These are phyloP conservation scores for Arge pagana DNA, from an alignment of 2,888 invertebrate species.

Conservation along the genomic window DNA sequence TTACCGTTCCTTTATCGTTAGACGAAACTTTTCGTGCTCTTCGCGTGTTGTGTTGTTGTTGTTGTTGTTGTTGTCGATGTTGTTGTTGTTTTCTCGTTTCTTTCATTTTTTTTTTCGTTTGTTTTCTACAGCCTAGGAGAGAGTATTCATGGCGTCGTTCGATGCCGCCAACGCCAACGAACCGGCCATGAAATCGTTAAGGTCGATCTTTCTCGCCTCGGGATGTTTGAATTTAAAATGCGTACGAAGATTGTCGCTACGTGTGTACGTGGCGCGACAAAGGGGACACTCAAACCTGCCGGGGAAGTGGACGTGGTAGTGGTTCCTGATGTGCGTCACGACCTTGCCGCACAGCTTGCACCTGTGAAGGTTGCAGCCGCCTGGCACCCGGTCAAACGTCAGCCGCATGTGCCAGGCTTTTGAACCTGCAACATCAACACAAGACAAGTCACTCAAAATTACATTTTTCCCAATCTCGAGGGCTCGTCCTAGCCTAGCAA, in stretches of 20 bases:
- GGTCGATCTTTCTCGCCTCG: slow-evolving; percentile 84
- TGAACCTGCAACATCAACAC: slow-evolving; percentile 82
- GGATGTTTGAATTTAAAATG: slow-evolving; percentile 94
- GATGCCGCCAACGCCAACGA: slow-evolving; percentile 63
- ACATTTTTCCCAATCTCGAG: slow-evolving; percentile 50
- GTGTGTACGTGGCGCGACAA: slow-evolving; percentile 88
- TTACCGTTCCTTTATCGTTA: slow-evolving; percentile 3
- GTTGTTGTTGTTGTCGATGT: slow-evolving; percentile 27
- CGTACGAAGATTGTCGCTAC: slow-evolving; percentile 90
- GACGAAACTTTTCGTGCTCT: slow-evolving; percentile 21
- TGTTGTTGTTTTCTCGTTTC: slow-evolving; percentile 23
- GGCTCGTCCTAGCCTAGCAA: too few species aligned
- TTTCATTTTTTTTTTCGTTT: slow-evolving; percentile 30
- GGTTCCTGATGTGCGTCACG: slow-evolving; percentile 92
- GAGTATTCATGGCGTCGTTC: slow-evolving; percentile 61
- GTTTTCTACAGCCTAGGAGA: slow-evolving; percentile 64
- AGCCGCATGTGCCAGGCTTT: slow-evolving; percentile 95
- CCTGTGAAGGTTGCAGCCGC: slow-evolving; percentile 90
- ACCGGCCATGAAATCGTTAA: slow-evolving; percentile 66
- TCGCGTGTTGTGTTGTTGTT: slow-evolving; percentile 20
- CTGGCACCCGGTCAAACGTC: slow-evolving; percentile 91
- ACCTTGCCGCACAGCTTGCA: slow-evolving; percentile 94
- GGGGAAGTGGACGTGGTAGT: slow-evolving; percentile 93
- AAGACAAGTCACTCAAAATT: slow-evolving; percentile 60
- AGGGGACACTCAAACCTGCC: slow-evolving; percentile 90